Evolutionary conservation across 2,113 vertebrate genomes (phyloP), one percentile per base, ranked within the genome.

Genomic region (Trogon surrucura): DNA sequence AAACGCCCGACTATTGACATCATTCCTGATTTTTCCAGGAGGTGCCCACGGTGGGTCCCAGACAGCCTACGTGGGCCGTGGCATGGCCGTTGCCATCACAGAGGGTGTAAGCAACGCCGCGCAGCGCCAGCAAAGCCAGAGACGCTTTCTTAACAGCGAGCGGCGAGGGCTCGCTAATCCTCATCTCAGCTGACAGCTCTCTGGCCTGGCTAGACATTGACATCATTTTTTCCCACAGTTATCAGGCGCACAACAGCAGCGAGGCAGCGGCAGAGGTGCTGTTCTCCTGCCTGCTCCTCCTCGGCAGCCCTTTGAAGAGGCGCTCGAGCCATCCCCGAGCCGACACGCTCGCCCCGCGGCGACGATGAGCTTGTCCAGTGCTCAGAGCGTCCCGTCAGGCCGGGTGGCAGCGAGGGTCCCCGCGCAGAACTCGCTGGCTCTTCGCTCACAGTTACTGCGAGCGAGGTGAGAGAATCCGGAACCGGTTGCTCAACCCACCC

Each of bases 111-210:
- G 78, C 48, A 22, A 4, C 30, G 10, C 38, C 5, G 44, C 38
- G 3, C 3, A 1, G 90, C 3, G 51, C 66, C 88, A 87, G 70
- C 73, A 57, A 27, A 61, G 83, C 13, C 12, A 93, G 74, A 67
- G 85, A 30, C 20, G 7, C 80, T 61, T 32, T 12, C 79, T 36
- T 18, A 50, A 13, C 1, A 62, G 85, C 72, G 5, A 83, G 94
- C 92, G 72, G 32, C 1, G 32, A 72, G 70, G 65, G 66, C 85
- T 93, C 86, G 3, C 91, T 94, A 82, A 94, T 91, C 95, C 96
- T 69, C 91, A 8, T 45, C 80, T 38, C 85, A 38, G 36, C 66
- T 32, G 58, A 91, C 91, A 87, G 91, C 20, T 78, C 88, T 23
- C 72, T 81, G 91, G 95, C 95, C 85, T 47, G 58, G n/a, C 77